Evolutionary conservation across 2,113 vertebrate species (phyloP), one percentile per base, ranked within the genome.

Genomic region (Aspidoscelis tigris): DNA sequence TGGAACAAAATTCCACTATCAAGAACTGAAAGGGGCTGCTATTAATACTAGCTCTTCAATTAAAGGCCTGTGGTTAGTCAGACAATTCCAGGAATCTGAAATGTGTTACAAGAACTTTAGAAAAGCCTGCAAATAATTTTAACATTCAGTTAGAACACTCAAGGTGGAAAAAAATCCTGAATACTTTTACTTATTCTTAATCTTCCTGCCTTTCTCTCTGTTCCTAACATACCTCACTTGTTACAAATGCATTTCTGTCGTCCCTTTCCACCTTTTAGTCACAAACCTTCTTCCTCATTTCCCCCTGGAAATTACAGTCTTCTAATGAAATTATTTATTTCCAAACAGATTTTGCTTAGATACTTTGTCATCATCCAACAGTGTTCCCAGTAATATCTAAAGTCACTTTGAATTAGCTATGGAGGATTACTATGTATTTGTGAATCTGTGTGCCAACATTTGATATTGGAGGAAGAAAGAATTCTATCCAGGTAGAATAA

Each of bases 401-500:
- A 85, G 70, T 61, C 26, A 39, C 58, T 58, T 79, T 66, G 68
- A 73, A 50, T 41, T 84, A 4, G 58, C 18, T 2, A 70, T 61
- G 39, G 12, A 72, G 71, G 39, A 81, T 71, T 81, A 43, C 47
- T 61, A 61, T 78, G 71, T 50, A 21, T 76, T 33, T 68, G 8
- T 68, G 33, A 65, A 68, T 41, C 44, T 72, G 26, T 44, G 47
- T 72, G 78, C 72, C 72, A 81, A 68, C 55, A 64, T 78, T 84
- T 77, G 16, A 58, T 58, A 44, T 84, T 47, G 68, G 70, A 84
- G 44, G 65, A 81, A 33, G 55, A 79, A 26, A 9, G 70, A 74
- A 76, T 71, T 53, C 53, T 83, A 75, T 80, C 5, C 22, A 76
- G 1, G 73, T 55, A 65, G 44, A 70, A 72, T 76, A 84, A 80